These are phyloP conservation scores for Acrobasis consociella DNA, from an alignment of 2,888 invertebrate species.

Conservation along the genomic window DNA sequence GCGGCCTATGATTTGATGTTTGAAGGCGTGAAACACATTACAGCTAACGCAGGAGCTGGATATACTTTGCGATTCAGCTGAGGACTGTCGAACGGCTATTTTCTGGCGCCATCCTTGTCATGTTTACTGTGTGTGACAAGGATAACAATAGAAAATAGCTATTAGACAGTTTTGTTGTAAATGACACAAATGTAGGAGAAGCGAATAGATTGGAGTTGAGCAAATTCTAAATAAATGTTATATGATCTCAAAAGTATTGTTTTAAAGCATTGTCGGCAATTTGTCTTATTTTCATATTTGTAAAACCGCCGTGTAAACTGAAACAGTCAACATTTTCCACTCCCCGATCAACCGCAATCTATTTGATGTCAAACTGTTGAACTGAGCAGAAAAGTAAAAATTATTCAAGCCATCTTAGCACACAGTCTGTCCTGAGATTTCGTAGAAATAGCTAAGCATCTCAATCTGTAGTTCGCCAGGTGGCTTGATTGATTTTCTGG, in stretches of 20 bases:
- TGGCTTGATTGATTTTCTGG: conserved; percentile 35
- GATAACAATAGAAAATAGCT: no score
- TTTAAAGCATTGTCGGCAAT: no score
- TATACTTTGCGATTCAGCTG: neutral
- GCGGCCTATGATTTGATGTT: conserved; percentile 39
- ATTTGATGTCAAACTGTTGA: neutral
- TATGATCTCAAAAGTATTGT: no score
- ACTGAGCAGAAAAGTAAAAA: neutral
- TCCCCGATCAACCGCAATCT: neutral
- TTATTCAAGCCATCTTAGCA: conserved; percentile 5
- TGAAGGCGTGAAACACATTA: conserved; percentile 76
- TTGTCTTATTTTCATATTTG: no score
- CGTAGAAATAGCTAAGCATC: no score
- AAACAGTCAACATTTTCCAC: neutral
- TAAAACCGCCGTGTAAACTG: no score
- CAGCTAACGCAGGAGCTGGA: conserved; percentile 51
- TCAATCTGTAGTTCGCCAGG: no score
- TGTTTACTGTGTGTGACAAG: no score
- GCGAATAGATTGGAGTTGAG: no score
- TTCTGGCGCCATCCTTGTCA: neutral
- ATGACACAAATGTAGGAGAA: no score
- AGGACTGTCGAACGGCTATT: neutral
- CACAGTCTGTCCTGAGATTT: conserved; percentile 28
- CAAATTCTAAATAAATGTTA: no score
- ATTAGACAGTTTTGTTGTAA: no score